These are phyloP conservation scores for Hyposoter didymator DNA, from an alignment of 2,888 invertebrate species.

Conservation along the genomic window DNA sequence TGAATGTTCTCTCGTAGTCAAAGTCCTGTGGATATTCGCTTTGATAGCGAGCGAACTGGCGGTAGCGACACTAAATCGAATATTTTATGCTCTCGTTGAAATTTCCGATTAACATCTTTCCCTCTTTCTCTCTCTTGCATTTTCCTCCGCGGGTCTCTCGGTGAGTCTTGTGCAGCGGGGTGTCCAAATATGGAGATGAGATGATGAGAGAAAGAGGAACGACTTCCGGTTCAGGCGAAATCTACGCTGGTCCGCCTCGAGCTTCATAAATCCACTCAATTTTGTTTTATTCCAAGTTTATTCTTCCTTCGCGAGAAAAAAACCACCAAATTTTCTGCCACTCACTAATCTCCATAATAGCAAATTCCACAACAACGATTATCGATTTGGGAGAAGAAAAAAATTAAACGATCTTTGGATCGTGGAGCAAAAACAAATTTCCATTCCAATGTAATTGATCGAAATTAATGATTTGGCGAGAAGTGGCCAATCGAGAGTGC, in stretches of 20 bases:
- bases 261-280: neutral
- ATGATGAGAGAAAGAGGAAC: constrained; percentile 29
- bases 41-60: constrained; percentile 14
- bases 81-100: constrained; percentile 47
- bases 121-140: neutral
- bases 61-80: constrained; percentile 35
- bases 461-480: neutral
- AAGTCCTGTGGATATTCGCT: constrained; percentile 35
- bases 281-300: neutral
- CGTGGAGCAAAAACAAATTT: neutral
- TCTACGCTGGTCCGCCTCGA: constrained; percentile 3
- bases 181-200: constrained; percentile 9
- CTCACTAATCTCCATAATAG: neutral
- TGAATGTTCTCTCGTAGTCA: constrained; percentile 28
- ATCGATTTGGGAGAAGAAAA: neutral
- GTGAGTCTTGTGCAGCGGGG: constrained; percentile 10
- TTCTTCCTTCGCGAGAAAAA: neutral
- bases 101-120: constrained; percentile 47
- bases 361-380: neutral
- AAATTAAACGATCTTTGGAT: neutral
- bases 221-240: constrained; percentile 43
- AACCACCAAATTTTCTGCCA: neutral
- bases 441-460: neutral
- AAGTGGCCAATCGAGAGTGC: neutral
- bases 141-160: neutral